Percentiles rank a stretch among this genome's conserved stretches.
Conservation (phyloP, 2,797 vertebrate genomes). For the Falco columbarius region DNA sequence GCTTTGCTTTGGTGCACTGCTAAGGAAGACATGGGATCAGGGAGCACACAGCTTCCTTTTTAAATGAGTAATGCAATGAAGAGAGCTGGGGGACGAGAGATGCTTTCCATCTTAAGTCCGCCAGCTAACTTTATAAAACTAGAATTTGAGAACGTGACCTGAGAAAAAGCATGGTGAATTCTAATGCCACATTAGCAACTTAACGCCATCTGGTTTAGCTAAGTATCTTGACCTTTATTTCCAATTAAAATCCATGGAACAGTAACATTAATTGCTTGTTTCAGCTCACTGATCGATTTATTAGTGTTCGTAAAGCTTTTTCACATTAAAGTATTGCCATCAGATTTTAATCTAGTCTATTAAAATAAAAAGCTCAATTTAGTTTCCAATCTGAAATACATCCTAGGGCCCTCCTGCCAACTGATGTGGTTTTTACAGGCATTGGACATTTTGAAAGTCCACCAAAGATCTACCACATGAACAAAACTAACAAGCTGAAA, state of each 20-base stretch:
- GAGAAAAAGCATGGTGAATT: background rate
- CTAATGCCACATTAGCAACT: background rate
- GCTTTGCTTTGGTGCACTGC: background rate
- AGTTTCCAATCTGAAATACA: background rate
- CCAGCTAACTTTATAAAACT: background rate
- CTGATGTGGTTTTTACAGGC: background rate
- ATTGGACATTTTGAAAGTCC: background rate
- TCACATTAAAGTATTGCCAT: background rate
- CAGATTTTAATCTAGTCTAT: conserved; percentile 10
- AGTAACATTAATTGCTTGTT: conserved; percentile 8
- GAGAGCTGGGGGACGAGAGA: background rate
- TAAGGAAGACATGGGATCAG: background rate
- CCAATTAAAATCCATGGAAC: conserved; percentile 11
- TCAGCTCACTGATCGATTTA: conserved; percentile 9
- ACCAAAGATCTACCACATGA: background rate
- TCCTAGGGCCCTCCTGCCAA: background rate
- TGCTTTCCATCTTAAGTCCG: background rate
- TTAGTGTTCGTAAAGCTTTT: background rate
- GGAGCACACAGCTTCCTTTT: background rate
- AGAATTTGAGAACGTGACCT: background rate
- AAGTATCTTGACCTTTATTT: conserved; percentile 17
- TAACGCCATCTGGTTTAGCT: background rate
- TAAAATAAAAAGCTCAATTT: background rate
- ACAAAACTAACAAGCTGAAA: background rate
- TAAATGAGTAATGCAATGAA: background rate